Evolutionary conservation across 2,888 invertebrate species (phyloP).

Genomic region (Timandra comae): DNA sequence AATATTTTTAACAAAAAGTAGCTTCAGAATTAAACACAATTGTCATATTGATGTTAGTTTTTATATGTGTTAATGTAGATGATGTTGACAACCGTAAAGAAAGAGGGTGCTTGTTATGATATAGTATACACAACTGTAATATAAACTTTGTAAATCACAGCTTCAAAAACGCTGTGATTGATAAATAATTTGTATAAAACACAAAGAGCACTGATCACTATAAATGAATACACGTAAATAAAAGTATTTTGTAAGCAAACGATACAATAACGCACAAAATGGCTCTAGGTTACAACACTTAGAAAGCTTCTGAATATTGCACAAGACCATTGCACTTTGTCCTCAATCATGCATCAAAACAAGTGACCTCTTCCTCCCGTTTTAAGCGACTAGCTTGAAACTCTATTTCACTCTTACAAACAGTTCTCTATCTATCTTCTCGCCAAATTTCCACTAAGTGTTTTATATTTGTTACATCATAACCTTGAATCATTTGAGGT

Average conservation of each 20-base stretch:
- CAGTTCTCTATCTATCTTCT: slow-evolving; percentile 50
- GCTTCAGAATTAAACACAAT: slow-evolving; percentile 44
- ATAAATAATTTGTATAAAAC: slow-evolving; percentile 1
- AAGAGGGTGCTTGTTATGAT: slow-evolving; percentile 41
- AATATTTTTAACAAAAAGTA: slow-evolving; percentile 55
- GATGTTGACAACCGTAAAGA: slow-evolving; percentile 25
- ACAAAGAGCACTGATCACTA: slow-evolving; percentile 12
- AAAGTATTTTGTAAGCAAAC: slow-evolving; percentile 3
- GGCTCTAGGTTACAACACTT: slow-evolving; percentile 52
- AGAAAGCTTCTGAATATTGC: slow-evolving; percentile 51
- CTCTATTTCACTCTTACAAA: slow-evolving; percentile 40
- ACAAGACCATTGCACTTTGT: slow-evolving; percentile 54
- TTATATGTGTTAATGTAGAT: slow-evolving; percentile 47
- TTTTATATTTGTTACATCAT: slow-evolving; percentile 53
- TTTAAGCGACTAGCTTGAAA: slow-evolving; percentile 44
- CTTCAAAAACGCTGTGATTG: slow-evolving; percentile 9
- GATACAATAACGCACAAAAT: slow-evolving; percentile 57
- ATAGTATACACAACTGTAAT: slow-evolving; percentile 17
- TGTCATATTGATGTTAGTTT: slow-evolving; percentile 36
- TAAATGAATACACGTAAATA: not conserved
- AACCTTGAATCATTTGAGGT: slow-evolving; percentile 46
- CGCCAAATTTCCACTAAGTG: slow-evolving; percentile 44
- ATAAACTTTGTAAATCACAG: slow-evolving; percentile 4
- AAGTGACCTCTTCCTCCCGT: slow-evolving; percentile 43
- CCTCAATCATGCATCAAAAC: slow-evolving; percentile 55